These are phyloP conservation scores for Diarsia dahlii DNA, from an alignment of 2,888 invertebrate species.

Conservation along the genomic window DNA sequence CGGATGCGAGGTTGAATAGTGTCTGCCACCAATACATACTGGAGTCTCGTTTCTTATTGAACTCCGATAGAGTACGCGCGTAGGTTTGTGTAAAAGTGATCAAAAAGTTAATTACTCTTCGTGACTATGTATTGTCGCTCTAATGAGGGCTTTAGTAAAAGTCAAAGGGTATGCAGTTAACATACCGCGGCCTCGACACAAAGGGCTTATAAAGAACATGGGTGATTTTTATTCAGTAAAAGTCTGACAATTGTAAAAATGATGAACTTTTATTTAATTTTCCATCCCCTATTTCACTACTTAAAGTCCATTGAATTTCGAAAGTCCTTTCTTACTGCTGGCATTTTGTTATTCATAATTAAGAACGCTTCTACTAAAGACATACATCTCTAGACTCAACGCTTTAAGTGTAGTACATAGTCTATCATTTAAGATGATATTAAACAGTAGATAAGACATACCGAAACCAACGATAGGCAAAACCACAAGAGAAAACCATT, in stretches of 20 bases:
- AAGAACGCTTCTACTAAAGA: neutral
- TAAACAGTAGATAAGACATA: neutral
- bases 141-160: neutral
- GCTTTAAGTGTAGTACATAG: neutral
- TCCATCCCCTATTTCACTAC: too few relatives aligned
- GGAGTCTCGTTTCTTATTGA: slow-evolving; percentile 11
- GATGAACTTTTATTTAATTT: too few relatives aligned
- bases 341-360: neutral
- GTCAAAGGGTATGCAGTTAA: neutral
- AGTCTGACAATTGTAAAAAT: too few relatives aligned
- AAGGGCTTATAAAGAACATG: too few relatives aligned
- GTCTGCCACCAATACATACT: slow-evolving; percentile 36
- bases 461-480: neutral
- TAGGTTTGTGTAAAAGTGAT: neutral
- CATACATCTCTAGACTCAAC: neutral
- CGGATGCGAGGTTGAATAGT: slow-evolving; percentile 27
- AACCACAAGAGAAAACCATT: slow-evolving; percentile 5
- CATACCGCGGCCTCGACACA: too few relatives aligned
- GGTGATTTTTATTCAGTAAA: too few relatives aligned
- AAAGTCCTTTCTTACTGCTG: neutral
- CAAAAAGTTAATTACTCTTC: neutral
- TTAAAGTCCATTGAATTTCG: neutral
- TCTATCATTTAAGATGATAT: neutral
- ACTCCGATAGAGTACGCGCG: neutral
- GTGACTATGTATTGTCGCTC: neutral